Evolutionary conservation across 2,797 vertebrate genomes (phyloP).

Genomic region (Chromis chromis): DNA sequence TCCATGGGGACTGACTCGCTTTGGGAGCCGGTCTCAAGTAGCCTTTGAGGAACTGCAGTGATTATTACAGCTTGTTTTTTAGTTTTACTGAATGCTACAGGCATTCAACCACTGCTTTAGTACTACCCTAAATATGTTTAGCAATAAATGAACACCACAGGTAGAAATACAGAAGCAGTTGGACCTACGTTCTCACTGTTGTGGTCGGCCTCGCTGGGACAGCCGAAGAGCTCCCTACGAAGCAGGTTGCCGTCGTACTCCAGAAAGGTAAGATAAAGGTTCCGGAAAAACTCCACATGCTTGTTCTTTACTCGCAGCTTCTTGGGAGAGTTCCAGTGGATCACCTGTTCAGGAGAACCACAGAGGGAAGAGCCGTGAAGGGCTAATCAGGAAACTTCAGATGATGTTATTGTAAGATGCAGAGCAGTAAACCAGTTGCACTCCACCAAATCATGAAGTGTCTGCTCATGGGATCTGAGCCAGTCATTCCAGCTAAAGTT

Average conservation of each 20-base stretch:
- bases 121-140: not conserved
- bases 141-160: not conserved
- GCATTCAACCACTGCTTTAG: not conserved
- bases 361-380: not conserved
- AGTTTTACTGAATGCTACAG: not conserved
- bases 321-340: slow-evolving; percentile 99
- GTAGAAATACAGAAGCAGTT: not conserved
- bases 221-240: slow-evolving; percentile 94
- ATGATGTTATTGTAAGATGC: not conserved
- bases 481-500: too few relatives aligned
- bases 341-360: slow-evolving; percentile 85
- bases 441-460: slow-evolving; percentile 1
- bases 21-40: too few relatives aligned
- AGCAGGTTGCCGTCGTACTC: slow-evolving; percentile 97
- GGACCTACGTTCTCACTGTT: slow-evolving; percentile 95
- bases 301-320: slow-evolving; percentile 98
- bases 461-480: too few relatives aligned
- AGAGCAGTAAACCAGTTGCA: not conserved
- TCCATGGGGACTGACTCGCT: too few relatives aligned
- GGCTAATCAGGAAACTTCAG: not conserved
- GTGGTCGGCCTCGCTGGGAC: slow-evolving; percentile 93
- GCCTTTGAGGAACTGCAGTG: too few relatives aligned
- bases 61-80: too few relatives aligned
- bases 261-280: slow-evolving; percentile 96
- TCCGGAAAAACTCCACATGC: slow-evolving; percentile 97